Base-by-base conservation (phyloP, 2,797 vertebrate species). In the Danio aesculapii region DNA sequence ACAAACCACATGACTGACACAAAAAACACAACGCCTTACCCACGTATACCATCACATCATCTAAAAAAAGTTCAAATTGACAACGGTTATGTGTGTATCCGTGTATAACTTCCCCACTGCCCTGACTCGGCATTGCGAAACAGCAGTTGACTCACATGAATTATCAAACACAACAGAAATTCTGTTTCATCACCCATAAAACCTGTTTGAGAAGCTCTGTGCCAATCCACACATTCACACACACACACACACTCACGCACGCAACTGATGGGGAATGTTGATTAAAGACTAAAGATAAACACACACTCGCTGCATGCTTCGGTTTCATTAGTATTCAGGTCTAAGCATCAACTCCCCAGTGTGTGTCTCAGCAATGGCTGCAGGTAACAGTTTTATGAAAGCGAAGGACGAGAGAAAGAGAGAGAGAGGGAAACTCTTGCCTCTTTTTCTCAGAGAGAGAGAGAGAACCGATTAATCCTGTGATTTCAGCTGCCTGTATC, bases 401-500 rank as follows among this genome's bases (percentile, higher is more conserved):
- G 50, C 49, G 2, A 41, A 63, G 61, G 58, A 71, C 4, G 55
- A 76, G 80, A 55, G 79, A 53, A 55, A 41, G 8, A 75, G 64
- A 68, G 46, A 69, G 87, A 73, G 67, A 19, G 84, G 46, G 58
- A 88, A 86, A 88, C 82, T 86, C 84, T 76, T 84, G 85, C 88
- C 86, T 80, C 85, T 86, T 92, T 89, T 84, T 92, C 78, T 80
- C 41, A 74, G 44, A 50, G 50, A 41, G 64, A 67, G 67, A 91
- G 92, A 90, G 90, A 93, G 91, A 92, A 92, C 89, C 90, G 90
- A 93, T 93, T 91, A 92, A 91, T 90, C 90, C 83, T 89, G 86
- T 89, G 87, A 90, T 85, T 90, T 89, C 90, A 86, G 84, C 84
- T 74, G 87, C 87, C 89, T 75, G 61, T 76, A 68, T 78, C 75